phyloP scores from a whole-genome alignment of 2,888 invertebrate genomes.

The Halictus ligatus region DNA sequence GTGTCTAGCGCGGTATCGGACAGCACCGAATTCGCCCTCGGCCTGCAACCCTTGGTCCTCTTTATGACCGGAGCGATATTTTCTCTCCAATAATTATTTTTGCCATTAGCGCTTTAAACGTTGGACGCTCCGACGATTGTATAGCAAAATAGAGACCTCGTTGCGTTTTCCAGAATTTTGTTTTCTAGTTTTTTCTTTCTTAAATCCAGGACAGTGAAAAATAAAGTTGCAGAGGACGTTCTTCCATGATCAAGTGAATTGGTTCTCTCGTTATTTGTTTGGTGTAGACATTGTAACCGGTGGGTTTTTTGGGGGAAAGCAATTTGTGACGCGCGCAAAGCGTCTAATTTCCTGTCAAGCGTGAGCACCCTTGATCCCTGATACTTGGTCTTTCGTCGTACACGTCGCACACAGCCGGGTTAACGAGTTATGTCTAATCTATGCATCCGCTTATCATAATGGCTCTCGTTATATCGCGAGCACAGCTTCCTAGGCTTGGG shows the following conservation, averaged over 20 bases:
- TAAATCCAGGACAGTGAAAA: too few relatives aligned
- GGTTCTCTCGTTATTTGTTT: not conserved
- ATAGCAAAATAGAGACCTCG: too few relatives aligned
- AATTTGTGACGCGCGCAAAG: not conserved
- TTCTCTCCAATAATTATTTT: not conserved
- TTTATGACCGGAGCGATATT: too few relatives aligned
- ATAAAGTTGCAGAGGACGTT: too few relatives aligned
- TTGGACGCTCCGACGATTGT: too few relatives aligned
- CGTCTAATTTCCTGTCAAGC: conserved; percentile 30
- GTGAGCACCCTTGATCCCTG: conserved; percentile 25
- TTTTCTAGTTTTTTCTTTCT: too few relatives aligned
- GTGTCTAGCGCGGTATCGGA: not conserved
- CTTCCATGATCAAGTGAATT: too few relatives aligned
- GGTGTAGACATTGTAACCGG: not conserved
- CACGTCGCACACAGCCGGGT: conserved; percentile 77
- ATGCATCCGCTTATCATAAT: conserved; percentile 84
- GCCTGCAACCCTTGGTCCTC: too few relatives aligned
- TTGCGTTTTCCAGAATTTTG: too few relatives aligned
- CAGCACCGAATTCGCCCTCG: not conserved
- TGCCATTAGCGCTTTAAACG: not conserved
- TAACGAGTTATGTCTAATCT: conserved; percentile 83
- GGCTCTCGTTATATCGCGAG: conserved; percentile 80
- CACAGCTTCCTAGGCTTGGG: conserved; percentile 65
- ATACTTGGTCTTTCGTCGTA: conserved; percentile 40
- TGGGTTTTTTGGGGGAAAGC: not conserved